These are phyloP conservation scores for Heloderma charlesbogerti DNA, from an alignment of 2,113 vertebrate species.

Conservation along the genomic window DNA sequence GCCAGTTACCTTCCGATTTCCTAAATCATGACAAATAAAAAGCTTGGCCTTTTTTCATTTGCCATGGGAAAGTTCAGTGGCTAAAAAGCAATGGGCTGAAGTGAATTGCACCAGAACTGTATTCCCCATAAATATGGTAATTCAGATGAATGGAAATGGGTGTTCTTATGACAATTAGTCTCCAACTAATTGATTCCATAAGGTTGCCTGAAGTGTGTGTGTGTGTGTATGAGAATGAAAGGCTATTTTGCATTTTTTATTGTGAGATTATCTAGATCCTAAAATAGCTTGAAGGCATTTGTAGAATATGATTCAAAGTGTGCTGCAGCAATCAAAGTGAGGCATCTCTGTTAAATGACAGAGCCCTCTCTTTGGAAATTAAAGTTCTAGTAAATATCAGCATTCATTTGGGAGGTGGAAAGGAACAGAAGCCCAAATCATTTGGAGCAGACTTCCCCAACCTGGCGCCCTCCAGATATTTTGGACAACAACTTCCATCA, in stretches of 20 bases:
- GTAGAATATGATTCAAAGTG: constrained; percentile 39
- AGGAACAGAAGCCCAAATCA: constrained; percentile 26
- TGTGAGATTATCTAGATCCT: constrained; percentile 23
- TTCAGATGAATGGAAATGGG: neutral
- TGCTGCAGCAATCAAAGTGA: constrained; percentile 28
- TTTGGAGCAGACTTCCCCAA: neutral
- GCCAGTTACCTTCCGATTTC: neutral
- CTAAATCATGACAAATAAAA: constrained; percentile 11
- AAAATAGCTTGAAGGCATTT: constrained; percentile 19
- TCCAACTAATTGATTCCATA: neutral
- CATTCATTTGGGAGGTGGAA: neutral
- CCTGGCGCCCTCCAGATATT: neutral
- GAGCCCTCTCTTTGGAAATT: neutral
- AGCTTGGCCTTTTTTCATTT: neutral
- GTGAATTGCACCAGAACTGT: constrained; percentile 2
- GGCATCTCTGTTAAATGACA: constrained; percentile 6
- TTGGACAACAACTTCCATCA: no score
- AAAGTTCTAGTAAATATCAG: neutral
- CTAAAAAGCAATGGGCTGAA: constrained; percentile 1
- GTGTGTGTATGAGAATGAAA: neutral
- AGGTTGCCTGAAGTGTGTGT: neutral
- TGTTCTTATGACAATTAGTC: neutral
- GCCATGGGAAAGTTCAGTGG: neutral
- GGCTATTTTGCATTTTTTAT: constrained; percentile 25
- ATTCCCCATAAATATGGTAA: constrained; percentile 20